phyloP scores from a whole-genome alignment of 1,140 invertebrate genomes.

The Amyelois transitella region DNA sequence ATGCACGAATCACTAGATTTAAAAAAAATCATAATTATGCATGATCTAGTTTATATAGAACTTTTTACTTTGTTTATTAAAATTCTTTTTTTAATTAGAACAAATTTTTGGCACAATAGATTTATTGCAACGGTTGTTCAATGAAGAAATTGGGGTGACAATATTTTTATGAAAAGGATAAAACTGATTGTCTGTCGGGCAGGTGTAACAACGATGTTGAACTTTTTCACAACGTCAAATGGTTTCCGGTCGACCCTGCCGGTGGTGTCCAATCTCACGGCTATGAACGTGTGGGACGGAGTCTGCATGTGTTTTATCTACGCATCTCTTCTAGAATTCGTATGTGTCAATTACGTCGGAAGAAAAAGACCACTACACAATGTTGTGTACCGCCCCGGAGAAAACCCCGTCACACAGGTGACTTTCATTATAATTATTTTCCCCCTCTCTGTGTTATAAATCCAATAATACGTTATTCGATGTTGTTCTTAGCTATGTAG shows the following conservation, averaged over 20 bases:
- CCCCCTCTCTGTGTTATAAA: constrained; percentile 16
- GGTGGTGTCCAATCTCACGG: constrained; percentile 93
- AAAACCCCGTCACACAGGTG: constrained; percentile 93
- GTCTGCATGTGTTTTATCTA: constrained; percentile 98
- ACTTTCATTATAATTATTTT: constrained; percentile 43
- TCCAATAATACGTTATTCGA: constrained; percentile 12
- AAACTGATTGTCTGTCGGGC: constrained; percentile 17
- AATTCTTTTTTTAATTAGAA: neutral
- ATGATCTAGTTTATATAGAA: neutral
- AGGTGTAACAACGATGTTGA: constrained; percentile 97
- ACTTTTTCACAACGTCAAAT: constrained; percentile 96
- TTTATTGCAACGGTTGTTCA: no score
- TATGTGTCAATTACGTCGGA: constrained; percentile 95
- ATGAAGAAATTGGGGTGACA: no score
- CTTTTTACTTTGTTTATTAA: neutral
- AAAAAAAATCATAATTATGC: neutral
- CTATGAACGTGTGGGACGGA: constrained; percentile 97
- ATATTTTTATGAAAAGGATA: no score
- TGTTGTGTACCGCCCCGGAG: constrained; percentile 90
- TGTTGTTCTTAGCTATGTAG: constrained; percentile 20
- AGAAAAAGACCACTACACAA: constrained; percentile 92
- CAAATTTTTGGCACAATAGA: no score
- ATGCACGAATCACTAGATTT: neutral
- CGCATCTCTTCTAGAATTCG: constrained; percentile 93
- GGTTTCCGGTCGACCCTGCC: constrained; percentile 92